Evolutionary conservation across 2,113 vertebrate species (phyloP), one percentile per base, ranked within the genome.

Genomic region (Microtus pennsylvanicus): DNA sequence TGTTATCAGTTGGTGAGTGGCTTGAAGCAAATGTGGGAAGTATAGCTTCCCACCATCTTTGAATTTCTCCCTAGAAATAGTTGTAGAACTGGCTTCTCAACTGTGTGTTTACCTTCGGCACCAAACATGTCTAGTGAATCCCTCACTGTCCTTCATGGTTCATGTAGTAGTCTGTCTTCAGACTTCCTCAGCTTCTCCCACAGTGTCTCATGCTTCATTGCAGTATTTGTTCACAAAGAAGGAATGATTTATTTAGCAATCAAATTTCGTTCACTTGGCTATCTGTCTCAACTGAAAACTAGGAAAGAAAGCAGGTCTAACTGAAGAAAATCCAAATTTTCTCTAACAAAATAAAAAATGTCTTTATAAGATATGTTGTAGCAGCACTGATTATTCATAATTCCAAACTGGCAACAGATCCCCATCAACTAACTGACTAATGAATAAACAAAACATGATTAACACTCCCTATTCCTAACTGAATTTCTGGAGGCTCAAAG

Each of bases 21-120:
- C 38, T 83, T 94, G 5, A 75, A 87, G 30, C n/a, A 30, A 45
- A 42, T 72, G 24, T 91, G 65, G 13, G 30, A 91, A 67, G 76
- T 80, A 26, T 75, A 61, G 45, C 91, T 94, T 90, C 87, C 24
- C 19, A 63, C 33, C 26, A 75, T 90, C n/a, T 86, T 89, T 87
- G 58, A 58, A 50, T 26, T 96, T 74, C 19, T 7, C 58, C 50
- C 12, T 83, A 38, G 30, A 87, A 88, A 82, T 96, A 93, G 30
- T 91, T 95, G 58, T 92, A 50, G 38, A 91, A 86, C 26, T 55
- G 85, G 58, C 33, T 91, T 96, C 17, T 90, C 63, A 95, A 90
- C 81, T 83, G 13, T 28, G 4, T 75, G 80, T 70, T 90, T 82
- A 81, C 11, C 12, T 70, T 45, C 28, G 47, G 24, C 8, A 61